Percentiles rank a stretch among this genome's conserved stretches.
Conservation (phyloP, 2,888 invertebrate species). For the Hypselothyrea guttata region DNA sequence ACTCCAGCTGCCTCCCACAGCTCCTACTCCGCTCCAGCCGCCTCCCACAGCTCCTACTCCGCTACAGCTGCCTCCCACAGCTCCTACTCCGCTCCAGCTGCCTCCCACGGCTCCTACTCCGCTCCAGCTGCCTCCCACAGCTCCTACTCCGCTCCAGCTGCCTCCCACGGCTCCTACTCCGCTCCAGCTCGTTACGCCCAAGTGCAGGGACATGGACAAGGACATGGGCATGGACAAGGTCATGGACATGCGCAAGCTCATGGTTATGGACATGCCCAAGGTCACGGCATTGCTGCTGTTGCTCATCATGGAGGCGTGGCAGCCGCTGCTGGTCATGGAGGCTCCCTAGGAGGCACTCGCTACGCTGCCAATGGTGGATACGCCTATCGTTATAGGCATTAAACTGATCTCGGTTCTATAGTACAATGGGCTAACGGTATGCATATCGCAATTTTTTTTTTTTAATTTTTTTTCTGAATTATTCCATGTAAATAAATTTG, state of each 20-base stretch:
- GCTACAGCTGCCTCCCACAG: constrained; percentile 10
- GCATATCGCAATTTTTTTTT: background rate
- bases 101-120: constrained; percentile 17
- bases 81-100: constrained; percentile 15
- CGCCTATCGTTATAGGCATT: constrained; percentile 53
- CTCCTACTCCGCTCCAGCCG: background rate
- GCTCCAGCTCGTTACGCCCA: constrained; percentile 36
- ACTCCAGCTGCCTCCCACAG: constrained; percentile 17
- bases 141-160: constrained; percentile 18
- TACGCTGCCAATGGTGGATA: constrained; percentile 73
- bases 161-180: constrained; percentile 26
- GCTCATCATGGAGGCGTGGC: constrained; percentile 4
- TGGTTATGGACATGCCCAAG: constrained; percentile 27
- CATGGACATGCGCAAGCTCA: constrained; percentile 18
- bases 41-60: background rate
- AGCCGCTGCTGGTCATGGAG: background rate
- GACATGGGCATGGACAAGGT: constrained; percentile 18
- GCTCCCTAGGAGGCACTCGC: constrained; percentile 43
- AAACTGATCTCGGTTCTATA: constrained; percentile 35
- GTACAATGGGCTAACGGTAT: constrained; percentile 11
- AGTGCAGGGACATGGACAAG: constrained; percentile 20
- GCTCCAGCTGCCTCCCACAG: constrained; percentile 1
- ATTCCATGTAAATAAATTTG: background rate
- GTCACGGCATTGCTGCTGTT: constrained; percentile 15
- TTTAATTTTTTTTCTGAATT: background rate